phyloP scores from a whole-genome alignment of 2,797 vertebrate genomes.

The Acestrorhynchus altus region DNA sequence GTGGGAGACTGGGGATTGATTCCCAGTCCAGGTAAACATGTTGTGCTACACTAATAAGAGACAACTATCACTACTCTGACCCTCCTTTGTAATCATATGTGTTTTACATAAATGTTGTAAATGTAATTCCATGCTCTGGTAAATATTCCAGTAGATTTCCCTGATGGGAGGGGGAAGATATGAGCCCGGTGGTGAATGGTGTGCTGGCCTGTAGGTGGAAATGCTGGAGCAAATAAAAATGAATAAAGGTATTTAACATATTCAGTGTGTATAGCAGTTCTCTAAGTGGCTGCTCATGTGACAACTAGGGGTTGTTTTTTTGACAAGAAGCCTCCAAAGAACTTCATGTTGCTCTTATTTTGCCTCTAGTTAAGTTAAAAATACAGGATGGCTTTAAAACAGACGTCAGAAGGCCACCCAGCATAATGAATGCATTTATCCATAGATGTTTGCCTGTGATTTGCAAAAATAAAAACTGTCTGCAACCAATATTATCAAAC shows the following conservation, averaged over 20 bases:
- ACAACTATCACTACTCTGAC: too few species aligned
- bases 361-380: conserved; percentile 66
- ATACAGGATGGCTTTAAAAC: conserved; percentile 64
- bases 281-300: conserved; percentile 50
- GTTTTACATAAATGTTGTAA: too few species aligned
- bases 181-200: not conserved
- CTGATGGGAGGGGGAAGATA: not conserved
- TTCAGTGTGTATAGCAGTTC: conserved; percentile 43
- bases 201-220: not conserved
- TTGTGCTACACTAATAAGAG: too few species aligned
- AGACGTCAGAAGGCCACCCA: conserved; percentile 66
- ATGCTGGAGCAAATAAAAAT: conserved; percentile 50
- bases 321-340: conserved; percentile 62
- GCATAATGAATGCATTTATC: conserved; percentile 69
- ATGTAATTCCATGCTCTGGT: conserved; percentile 1
- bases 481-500: conserved; percentile 65
- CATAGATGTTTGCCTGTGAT: conserved; percentile 63
- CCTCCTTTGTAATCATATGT: too few species aligned
- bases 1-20: too few species aligned
- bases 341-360: conserved; percentile 62
- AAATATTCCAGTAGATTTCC: conserved; percentile 28
- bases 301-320: conserved; percentile 46
- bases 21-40: too few species aligned
- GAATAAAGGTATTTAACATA: conserved; percentile 57
- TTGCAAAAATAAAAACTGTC: conserved; percentile 65